A percentile compares a stretch with the other conserved stretches of the same genome.
Conservation (phyloP, 2,113 vertebrate genomes). For the Ageneiosus marmoratus region DNA sequence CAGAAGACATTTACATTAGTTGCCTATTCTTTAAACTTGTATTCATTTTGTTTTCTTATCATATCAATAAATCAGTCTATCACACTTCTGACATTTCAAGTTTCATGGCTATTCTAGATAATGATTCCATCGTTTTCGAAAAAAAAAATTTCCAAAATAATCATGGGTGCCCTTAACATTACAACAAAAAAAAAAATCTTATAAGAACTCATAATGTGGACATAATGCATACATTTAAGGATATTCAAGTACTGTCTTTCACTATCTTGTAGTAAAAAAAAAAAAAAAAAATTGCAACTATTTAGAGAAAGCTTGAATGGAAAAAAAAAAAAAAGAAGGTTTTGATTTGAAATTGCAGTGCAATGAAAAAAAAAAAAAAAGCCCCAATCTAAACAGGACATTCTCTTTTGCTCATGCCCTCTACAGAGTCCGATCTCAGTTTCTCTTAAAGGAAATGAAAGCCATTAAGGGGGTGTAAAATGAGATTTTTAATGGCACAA, state of each 20-base stretch:
- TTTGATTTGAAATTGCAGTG: constrained; percentile 62
- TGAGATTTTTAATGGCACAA: neutral
- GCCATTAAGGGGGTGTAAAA: neutral
- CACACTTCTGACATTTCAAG: too few species aligned
- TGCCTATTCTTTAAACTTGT: neutral
- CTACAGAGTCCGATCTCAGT: neutral
- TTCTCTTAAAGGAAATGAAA: constrained; percentile 3
- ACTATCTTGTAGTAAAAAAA: too few species aligned
- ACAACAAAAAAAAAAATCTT: neutral
- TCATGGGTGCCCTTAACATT: too few species aligned
- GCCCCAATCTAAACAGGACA: constrained; percentile 41
- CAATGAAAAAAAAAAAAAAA: constrained; percentile 49
- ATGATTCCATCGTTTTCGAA: neutral
- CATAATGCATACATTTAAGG: neutral
- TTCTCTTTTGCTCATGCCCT: constrained; percentile 29
- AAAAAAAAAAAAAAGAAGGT: constrained; percentile 67
- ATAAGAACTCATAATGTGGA: neutral
- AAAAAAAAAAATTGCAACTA: constrained; percentile 66
- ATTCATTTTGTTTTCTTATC: neutral
- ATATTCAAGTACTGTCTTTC: constrained; percentile 33
- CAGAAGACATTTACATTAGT: neutral
- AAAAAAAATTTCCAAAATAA: too few species aligned
- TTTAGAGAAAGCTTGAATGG: constrained; percentile 63
- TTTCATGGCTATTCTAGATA: neutral
- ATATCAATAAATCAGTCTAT: neutral